A percentile compares a stretch with the other conserved stretches of the same genome.
Evolutionary conservation across 2,888 invertebrate genomes (phyloP).

Genomic region (Tenthredo notha): DNA sequence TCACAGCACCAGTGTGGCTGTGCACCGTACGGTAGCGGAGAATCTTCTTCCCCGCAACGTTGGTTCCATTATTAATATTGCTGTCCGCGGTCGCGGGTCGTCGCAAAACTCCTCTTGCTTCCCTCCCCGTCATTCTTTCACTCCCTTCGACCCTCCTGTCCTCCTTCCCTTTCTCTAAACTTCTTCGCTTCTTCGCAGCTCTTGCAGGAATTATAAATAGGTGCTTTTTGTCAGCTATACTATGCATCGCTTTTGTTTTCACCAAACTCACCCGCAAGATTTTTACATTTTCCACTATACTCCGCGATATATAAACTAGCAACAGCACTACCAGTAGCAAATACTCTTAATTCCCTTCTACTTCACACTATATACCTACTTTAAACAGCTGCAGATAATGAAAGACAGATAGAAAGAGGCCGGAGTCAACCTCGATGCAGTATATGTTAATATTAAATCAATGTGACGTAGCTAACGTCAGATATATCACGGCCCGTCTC

Average conservation of each 20-base stretch:
- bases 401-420: background rate
- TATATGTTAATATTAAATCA: background rate
- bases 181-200: conserved; percentile 2
- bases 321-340: background rate
- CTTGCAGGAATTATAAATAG: conserved; percentile 38
- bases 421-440: background rate
- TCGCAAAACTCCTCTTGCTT: conserved; percentile 54
- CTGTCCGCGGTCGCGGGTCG: conserved; percentile 62
- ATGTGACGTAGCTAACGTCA: background rate
- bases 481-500: background rate
- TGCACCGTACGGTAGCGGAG: background rate
- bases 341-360: background rate
- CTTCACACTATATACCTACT: background rate
- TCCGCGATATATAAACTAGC: background rate
- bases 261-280: background rate
- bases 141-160: conserved; percentile 30
- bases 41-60: conserved; percentile 56
- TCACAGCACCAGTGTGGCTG: background rate
- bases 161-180: background rate
- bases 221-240: background rate
- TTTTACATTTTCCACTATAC: background rate
- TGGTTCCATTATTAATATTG: conserved; percentile 74
- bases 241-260: conserved; percentile 23
- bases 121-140: conserved; percentile 52
- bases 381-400: background rate